Evolutionary conservation across 2,888 invertebrate genomes (phyloP), one percentile per base, ranked within the genome.

Genomic region (Chrysodeixis includens): DNA sequence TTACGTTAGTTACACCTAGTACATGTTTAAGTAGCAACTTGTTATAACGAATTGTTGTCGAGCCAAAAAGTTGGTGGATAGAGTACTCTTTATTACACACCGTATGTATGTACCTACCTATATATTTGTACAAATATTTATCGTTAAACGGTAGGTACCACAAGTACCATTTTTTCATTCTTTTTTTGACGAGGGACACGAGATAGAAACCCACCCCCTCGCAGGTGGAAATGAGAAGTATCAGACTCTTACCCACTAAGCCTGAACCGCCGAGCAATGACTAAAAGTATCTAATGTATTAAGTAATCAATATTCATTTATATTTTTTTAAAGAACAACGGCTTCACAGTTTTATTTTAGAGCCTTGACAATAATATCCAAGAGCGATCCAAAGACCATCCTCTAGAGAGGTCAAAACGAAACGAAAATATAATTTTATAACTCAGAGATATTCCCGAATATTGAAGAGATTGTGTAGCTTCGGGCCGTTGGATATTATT

Each of bases 371-470:
- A 53, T 44, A 56, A 54, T 51, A 32, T 7, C 44, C 18, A 22
- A 22, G 58, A 56, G 54, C 40, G 9, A 62, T 18, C 54, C 30
- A 57, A 54, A 65, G 65, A 57, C 51, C 46, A 53, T 53, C 8
- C 58, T 1, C 16, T 40, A 20, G 16, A 61, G 57, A 54, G 53
- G 61, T 68, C 55, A 59, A 30, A n/a, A 52, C 16, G 12, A 30
- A n/a, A 52, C 16, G 12, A 53, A 53, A 46, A 56, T 35, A 56
- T 35, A 44, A 46, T 8, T 30, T 54, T 22, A 44, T 49, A 16
- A 56, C 56, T 56, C 30, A 18, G 9, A 14, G n/a, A 35, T 26
- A 26, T 26, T 49, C 44, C 7, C 26, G 16, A 56, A 71, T 30
- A 22, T 54, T 40, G 8, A 18, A 57, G 52, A 40, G 44, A 10